A percentile compares a stretch with the other conserved stretches of the same genome.
phyloP scores from a whole-genome alignment of 2,113 vertebrate genomes.

The Athene cunicularia region DNA sequence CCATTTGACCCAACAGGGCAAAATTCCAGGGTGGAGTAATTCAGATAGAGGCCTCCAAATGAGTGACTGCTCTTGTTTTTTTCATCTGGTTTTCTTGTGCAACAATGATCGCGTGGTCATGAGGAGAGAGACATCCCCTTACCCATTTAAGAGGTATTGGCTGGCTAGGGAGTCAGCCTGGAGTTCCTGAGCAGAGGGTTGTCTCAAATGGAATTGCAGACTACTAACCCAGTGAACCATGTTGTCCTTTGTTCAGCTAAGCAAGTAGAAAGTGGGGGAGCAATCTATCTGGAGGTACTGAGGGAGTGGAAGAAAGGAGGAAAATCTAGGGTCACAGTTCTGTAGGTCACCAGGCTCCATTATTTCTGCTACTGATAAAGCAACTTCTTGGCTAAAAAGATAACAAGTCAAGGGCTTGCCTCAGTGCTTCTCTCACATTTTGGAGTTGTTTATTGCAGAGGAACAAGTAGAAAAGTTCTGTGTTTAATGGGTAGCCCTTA shows the following conservation, averaged over 20 bases:
- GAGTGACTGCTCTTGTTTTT: neutral
- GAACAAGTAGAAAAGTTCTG: neutral
- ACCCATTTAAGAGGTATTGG: neutral
- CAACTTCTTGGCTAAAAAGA: neutral
- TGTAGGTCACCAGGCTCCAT: neutral
- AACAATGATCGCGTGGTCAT: neutral
- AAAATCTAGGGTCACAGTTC: neutral
- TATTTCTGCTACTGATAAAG: neutral
- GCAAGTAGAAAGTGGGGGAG: neutral
- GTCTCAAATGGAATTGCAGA: neutral
- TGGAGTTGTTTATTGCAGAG: neutral
- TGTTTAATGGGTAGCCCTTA: neutral
- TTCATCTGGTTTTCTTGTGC: neutral
- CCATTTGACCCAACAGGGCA: neutral
- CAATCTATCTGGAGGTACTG: neutral
- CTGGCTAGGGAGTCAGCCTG: neutral
- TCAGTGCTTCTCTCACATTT: neutral
- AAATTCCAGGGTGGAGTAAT: neutral
- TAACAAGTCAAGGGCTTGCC: neutral
- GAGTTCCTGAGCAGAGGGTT: neutral
- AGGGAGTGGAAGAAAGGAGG: neutral
- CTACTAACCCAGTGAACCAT: neutral
- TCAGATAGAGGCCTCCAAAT: neutral
- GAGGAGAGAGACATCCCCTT: neutral
- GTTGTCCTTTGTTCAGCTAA: neutral